phyloP scores from a whole-genome alignment of 2,888 invertebrate genomes.

The Galerucella nymphaeae region DNA sequence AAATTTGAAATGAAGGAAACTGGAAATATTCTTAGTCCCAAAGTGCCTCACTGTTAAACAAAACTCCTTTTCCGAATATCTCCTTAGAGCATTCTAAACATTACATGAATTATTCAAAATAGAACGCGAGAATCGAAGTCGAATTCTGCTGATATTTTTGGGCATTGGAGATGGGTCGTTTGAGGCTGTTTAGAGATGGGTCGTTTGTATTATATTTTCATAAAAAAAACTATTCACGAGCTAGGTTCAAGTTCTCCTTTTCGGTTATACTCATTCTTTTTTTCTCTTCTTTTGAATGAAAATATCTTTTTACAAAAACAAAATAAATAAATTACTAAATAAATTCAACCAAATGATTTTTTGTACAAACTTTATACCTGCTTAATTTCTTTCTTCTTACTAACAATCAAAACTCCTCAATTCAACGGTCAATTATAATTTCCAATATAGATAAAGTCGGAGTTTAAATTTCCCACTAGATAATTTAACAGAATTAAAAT shows the following conservation, averaged over 20 bases:
- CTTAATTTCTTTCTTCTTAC: background rate
- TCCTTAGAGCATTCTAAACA: constrained; percentile 47
- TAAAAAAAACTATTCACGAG: constrained; percentile 24
- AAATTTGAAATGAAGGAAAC: no score
- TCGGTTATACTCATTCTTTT: background rate
- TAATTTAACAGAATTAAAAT: constrained; percentile 8
- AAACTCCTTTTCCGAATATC: constrained; percentile 37
- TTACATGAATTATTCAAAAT: constrained; percentile 51
- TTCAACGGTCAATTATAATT: constrained; percentile 7
- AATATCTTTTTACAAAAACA: background rate
- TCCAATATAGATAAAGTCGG: background rate
- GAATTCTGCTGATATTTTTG: constrained; percentile 38
- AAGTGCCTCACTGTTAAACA: background rate
- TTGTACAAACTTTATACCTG: background rate
- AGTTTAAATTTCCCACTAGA: constrained; percentile 4
- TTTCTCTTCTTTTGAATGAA: background rate
- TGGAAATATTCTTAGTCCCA: background rate
- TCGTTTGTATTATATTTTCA: constrained; percentile 21
- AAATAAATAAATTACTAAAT: no score
- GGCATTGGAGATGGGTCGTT: constrained; percentile 17
- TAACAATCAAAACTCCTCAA: background rate
- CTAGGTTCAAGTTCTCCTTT: constrained; percentile 6
- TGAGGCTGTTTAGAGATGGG: constrained; percentile 16
- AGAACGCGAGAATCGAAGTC: constrained; percentile 47
- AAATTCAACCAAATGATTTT: background rate